A percentile compares a stretch with the other conserved stretches of the same genome.
phyloP scores from a whole-genome alignment of 1,140 invertebrate species.

The Druon quercuslanigerum region DNA sequence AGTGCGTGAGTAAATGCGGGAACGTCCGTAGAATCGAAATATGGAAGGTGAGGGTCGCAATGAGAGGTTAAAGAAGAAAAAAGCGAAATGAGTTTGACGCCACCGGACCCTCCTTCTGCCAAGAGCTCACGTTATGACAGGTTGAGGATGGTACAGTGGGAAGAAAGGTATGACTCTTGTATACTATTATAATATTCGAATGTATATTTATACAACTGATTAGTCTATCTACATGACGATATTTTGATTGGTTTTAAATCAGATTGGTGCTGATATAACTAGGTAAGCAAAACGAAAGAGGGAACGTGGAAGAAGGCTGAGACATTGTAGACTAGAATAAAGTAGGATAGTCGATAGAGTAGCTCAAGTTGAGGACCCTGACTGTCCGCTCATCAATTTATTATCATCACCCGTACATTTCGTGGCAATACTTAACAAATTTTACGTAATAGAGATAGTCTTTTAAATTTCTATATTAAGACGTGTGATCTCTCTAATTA shows the following conservation, averaged over 20 bases:
- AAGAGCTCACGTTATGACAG: conserved; percentile 50
- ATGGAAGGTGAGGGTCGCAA: conserved; percentile 6
- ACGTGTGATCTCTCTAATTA: conserved; percentile 77
- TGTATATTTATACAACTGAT: conserved; percentile 75
- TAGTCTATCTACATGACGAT: conserved; percentile 73
- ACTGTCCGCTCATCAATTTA: conserved; percentile 58
- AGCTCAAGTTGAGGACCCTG: conserved; percentile 65
- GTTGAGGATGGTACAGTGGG: conserved; percentile 56
- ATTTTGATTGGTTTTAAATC: conserved; percentile 73
- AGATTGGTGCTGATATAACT: conserved; percentile 75
- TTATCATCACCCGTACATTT: conserved; percentile 67
- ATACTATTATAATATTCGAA: conserved; percentile 75
- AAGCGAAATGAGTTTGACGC: conserved; percentile 22
- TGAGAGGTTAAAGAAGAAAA: conserved; percentile 22
- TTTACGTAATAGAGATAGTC: conserved; percentile 74
- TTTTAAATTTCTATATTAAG: conserved; percentile 76
- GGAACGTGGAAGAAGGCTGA: conserved; percentile 74
- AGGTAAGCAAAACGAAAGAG: conserved; percentile 64
- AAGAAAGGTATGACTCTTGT: conserved; percentile 67
- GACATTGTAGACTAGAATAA: conserved; percentile 70
- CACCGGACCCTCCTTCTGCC: conserved; percentile 32
- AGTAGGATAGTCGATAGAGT: conserved; percentile 70
- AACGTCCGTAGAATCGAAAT: conserved; percentile 33
- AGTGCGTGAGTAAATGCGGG: conserved; percentile 41
- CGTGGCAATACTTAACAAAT: conserved; percentile 73